Percentiles rank a stretch among this genome's conserved stretches.
These are phyloP conservation scores for Miichthys miiuy DNA, from an alignment of 2,797 vertebrate species.

Conservation along the genomic window DNA sequence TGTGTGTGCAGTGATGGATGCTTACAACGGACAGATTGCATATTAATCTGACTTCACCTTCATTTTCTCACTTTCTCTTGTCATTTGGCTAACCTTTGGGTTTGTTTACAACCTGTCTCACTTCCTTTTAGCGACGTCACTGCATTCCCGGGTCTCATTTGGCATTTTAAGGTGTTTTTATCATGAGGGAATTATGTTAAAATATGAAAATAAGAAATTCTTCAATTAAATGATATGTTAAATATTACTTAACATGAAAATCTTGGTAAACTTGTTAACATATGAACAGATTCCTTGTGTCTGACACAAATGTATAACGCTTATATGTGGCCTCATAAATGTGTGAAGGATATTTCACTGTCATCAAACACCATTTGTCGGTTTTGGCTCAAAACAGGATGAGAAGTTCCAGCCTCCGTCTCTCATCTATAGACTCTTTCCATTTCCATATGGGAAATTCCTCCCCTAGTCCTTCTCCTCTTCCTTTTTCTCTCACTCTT, in stretches of 20 bases:
- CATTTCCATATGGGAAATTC: slow-evolving; percentile 62
- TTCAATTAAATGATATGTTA: neutral
- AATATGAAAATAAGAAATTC: neutral
- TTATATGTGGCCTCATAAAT: slow-evolving; percentile 14
- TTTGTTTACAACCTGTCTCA: neutral
- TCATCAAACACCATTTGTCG: slow-evolving; percentile 38
- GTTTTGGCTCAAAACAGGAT: slow-evolving; percentile 34
- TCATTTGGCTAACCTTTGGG: neutral
- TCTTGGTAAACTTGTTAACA: neutral
- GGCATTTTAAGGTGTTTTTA: neutral
- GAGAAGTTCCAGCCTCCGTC: slow-evolving; percentile 23
- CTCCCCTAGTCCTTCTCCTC: slow-evolving; percentile 31
- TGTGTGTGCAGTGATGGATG: no score
- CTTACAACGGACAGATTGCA: neutral
- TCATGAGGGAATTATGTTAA: neutral
- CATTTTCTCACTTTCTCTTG: neutral
- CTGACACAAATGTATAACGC: neutral
- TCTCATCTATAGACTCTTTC: slow-evolving; percentile 17
- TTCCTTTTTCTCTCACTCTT: slow-evolving; percentile 20
- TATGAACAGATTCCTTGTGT: no score
- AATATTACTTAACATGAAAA: neutral
- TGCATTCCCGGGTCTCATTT: neutral
- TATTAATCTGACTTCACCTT: neutral
- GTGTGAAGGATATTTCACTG: slow-evolving; percentile 9
- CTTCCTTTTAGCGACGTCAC: neutral